phyloP scores from a whole-genome alignment of 2,797 vertebrate species.

The Ibycter americanus region DNA sequence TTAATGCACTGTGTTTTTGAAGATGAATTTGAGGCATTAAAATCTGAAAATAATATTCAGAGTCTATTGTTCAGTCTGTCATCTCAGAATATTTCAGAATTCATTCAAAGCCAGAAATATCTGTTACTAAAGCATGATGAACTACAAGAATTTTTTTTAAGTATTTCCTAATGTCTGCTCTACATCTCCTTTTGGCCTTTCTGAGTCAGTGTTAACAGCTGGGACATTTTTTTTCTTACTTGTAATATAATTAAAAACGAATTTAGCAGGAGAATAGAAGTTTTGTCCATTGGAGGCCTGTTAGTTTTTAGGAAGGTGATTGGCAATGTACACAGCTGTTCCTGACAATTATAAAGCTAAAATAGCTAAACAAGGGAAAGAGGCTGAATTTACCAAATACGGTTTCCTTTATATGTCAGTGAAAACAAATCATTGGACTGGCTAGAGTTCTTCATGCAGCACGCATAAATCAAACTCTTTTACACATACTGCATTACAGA shows the following conservation, averaged over 20 bases:
- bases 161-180: slow-evolving; percentile 78
- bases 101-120: slow-evolving; percentile 74
- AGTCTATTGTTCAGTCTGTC: slow-evolving; percentile 72
- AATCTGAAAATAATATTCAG: slow-evolving; percentile 72
- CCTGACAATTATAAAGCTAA: slow-evolving; percentile 58
- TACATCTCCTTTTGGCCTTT: slow-evolving; percentile 74
- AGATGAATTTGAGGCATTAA: slow-evolving; percentile 71
- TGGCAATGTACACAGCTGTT: slow-evolving; percentile 59
- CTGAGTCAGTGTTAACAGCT: slow-evolving; percentile 75
- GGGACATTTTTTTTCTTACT: slow-evolving; percentile 64
- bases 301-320: slow-evolving; percentile 64
- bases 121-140: slow-evolving; percentile 74
- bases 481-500: not conserved
- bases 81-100: slow-evolving; percentile 72
- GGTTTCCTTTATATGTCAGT: slow-evolving; percentile 39
- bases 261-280: slow-evolving; percentile 75
- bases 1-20: slow-evolving; percentile 74
- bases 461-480: slow-evolving; percentile 21
- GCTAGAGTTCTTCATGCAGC: not conserved
- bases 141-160: slow-evolving; percentile 64
- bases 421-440: slow-evolving; percentile 31
- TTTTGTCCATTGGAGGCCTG: slow-evolving; percentile 68
- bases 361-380: not conserved
- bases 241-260: slow-evolving; percentile 82
- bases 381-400: slow-evolving; percentile 64